These are phyloP conservation scores for Bovichtus variegatus DNA, from an alignment of 2,797 vertebrate species.

Conservation along the genomic window DNA sequence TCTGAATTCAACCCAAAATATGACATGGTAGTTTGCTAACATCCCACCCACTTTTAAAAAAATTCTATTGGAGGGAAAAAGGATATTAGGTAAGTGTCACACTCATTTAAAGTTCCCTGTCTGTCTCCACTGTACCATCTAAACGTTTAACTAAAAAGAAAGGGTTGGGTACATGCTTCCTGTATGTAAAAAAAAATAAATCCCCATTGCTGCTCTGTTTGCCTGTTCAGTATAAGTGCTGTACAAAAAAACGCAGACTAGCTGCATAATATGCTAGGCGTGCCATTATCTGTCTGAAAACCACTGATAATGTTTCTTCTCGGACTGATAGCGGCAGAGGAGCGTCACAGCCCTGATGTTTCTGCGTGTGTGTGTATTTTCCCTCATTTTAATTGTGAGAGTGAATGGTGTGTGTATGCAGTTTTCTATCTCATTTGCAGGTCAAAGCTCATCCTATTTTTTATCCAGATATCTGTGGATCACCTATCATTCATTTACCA, in stretches of 20 bases:
- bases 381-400: background rate
- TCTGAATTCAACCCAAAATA: background rate
- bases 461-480: constrained; percentile 20
- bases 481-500: background rate
- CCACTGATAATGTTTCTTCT: constrained; percentile 59
- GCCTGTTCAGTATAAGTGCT: background rate
- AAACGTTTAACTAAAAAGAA: background rate
- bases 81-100: constrained; percentile 26
- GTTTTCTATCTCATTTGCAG: constrained; percentile 6
- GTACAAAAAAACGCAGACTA: background rate
- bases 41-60: background rate
- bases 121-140: background rate
- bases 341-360: background rate
- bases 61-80: background rate
- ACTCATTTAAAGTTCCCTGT: constrained; percentile 31
- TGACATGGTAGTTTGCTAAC: background rate
- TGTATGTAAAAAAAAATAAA: background rate
- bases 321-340: constrained; percentile 8
- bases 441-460: constrained; percentile 30
- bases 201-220: background rate
- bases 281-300: constrained; percentile 55
- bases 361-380: background rate
- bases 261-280: constrained; percentile 38
- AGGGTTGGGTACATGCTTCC: background rate
- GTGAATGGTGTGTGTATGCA: background rate